Percentiles rank a stretch among this genome's conserved stretches.
Evolutionary conservation across 1,140 invertebrate species (phyloP).

Genomic region (Ips nitidus): DNA sequence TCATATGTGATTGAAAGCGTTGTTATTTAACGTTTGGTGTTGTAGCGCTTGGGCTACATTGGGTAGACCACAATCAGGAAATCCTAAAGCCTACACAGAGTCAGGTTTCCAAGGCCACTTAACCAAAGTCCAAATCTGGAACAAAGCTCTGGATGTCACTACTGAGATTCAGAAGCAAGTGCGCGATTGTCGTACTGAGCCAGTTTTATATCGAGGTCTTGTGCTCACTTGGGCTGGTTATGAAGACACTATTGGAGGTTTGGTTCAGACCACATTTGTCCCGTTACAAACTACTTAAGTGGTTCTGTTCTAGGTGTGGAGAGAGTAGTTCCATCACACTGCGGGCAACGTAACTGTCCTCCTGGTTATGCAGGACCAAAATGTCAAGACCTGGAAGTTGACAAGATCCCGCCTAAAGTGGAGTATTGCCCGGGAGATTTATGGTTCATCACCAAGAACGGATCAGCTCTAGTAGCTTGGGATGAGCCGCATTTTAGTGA

Average conservation of each 20-base stretch:
- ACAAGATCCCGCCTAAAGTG: constrained; percentile 74
- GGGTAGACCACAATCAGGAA: constrained; percentile 79
- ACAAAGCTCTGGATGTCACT: constrained; percentile 83
- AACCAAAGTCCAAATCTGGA: constrained; percentile 95
- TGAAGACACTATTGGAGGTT: constrained; percentile 80
- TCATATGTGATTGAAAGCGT: not conserved
- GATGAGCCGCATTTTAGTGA: constrained; percentile 90
- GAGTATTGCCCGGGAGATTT: constrained; percentile 90
- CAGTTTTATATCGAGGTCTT: constrained; percentile 83
- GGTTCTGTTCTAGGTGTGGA: constrained; percentile 62
- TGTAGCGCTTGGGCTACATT: constrained; percentile 86
- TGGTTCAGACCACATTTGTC: not conserved
- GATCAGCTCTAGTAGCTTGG: constrained; percentile 90
- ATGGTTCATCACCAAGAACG: constrained; percentile 91
- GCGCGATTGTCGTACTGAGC: constrained; percentile 86
- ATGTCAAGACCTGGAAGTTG: constrained; percentile 78
- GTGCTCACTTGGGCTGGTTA: constrained; percentile 92
- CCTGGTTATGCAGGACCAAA: constrained; percentile 81
- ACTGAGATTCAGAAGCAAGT: constrained; percentile 93
- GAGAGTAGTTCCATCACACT: constrained; percentile 85
- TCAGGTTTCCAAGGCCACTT: constrained; percentile 92
- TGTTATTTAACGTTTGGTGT: not conserved
- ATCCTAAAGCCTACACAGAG: constrained; percentile 75
- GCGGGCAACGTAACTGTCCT: constrained; percentile 83
- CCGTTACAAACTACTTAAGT: not conserved